Evolutionary conservation across 2,888 invertebrate genomes (phyloP).

Genomic region (Pachliopta kotzebuea): DNA sequence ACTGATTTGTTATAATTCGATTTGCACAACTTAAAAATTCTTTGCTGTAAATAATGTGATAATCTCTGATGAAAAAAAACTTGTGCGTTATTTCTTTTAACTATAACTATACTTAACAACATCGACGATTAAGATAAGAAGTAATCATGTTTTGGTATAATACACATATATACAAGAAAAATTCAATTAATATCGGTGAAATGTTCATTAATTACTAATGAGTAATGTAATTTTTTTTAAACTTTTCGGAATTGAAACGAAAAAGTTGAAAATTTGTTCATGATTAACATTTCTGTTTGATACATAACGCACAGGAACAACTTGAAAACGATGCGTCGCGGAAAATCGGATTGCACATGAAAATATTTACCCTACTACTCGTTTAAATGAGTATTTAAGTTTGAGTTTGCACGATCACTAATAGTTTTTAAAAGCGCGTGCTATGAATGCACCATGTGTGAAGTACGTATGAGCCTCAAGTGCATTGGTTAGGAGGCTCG

Average conservation of each 20-base stretch:
- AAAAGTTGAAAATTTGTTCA: no score
- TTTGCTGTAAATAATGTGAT: not conserved
- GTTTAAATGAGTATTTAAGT: conserved; percentile 26
- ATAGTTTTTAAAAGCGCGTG: conserved; percentile 31
- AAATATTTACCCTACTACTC: conserved; percentile 26
- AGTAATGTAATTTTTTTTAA: not conserved
- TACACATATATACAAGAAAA: not conserved
- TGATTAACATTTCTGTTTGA: conserved; percentile 14
- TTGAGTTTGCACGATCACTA: conserved; percentile 31
- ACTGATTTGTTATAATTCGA: conserved; percentile 65
- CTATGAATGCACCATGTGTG: conserved; percentile 42
- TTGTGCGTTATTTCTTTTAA: no score
- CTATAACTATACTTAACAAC: no score
- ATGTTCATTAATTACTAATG: not conserved
- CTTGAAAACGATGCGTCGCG: conserved; percentile 2
- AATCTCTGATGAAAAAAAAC: no score
- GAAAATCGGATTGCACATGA: conserved; percentile 21
- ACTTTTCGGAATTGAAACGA: not conserved
- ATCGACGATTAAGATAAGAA: no score
- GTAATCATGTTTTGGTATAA: not conserved
- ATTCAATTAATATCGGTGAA: not conserved
- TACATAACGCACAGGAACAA: conserved; percentile 14
- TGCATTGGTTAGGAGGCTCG: conserved; percentile 73
- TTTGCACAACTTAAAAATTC: conserved; percentile 42
- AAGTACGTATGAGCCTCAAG: conserved; percentile 60